Evolutionary conservation across 2,888 invertebrate species (phyloP).

Genomic region (Trissonchulus sp.): DNA sequence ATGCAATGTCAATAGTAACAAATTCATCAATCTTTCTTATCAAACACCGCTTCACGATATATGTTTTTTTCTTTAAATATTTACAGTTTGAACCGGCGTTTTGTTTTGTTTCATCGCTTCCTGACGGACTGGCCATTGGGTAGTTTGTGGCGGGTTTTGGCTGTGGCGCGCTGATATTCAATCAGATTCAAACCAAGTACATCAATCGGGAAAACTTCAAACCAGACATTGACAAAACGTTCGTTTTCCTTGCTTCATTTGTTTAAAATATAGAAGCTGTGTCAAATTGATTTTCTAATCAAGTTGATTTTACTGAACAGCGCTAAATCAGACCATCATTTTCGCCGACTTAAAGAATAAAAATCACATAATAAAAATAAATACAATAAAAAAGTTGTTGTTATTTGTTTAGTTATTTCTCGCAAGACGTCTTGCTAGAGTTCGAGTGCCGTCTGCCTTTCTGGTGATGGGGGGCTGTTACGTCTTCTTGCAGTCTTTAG

Average conservation of each 20-base stretch:
- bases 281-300: neutral
- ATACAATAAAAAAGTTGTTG: no score
- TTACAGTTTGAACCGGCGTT: no score
- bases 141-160: slow-evolving; percentile 55
- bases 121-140: slow-evolving; percentile 51
- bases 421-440: neutral
- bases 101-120: no score
- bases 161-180: slow-evolving; percentile 52
- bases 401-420: neutral
- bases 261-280: neutral
- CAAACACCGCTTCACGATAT: no score
- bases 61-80: no score
- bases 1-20: no score
- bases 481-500: neutral
- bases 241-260: neutral
- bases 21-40: no score
- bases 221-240: neutral
- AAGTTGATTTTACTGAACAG: no score
- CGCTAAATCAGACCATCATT: no score
- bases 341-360: no score
- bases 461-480: neutral
- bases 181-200: slow-evolving; percentile 50
- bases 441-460: neutral
- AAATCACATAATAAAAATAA: no score
- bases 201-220: slow-evolving; percentile 41